Evolutionary conservation across 2,888 invertebrate species (phyloP).

Genomic region (Orthonevra nobilis): DNA sequence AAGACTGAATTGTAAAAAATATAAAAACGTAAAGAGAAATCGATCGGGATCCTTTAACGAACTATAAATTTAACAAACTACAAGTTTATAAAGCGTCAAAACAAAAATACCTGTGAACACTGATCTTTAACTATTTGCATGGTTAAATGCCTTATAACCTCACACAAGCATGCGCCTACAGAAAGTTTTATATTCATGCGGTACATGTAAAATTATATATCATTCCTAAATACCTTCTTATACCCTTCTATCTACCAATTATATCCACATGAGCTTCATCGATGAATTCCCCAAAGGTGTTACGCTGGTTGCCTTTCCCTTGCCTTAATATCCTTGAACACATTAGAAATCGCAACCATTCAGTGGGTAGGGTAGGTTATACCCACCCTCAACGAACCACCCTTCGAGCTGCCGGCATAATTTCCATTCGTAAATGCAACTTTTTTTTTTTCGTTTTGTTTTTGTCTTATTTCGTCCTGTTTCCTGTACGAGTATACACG

Average conservation of each 20-base stretch:
- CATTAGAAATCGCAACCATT: slow-evolving; percentile 23
- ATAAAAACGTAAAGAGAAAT: no score
- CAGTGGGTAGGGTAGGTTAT: slow-evolving; percentile 32
- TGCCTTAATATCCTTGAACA: slow-evolving; percentile 1
- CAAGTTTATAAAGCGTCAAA: no score
- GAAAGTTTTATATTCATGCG: no score
- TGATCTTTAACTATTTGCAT: no score
- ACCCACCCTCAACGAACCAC: background rate
- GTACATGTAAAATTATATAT: slow-evolving; percentile 11
- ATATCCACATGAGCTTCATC: slow-evolving; percentile 55
- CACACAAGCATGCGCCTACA: background rate
- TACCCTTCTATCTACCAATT: slow-evolving; percentile 31
- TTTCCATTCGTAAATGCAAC: slow-evolving; percentile 23
- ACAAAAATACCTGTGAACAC: no score
- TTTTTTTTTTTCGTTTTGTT: slow-evolving; percentile 15
- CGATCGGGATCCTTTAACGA: no score
- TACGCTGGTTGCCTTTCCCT: slow-evolving; percentile 34
- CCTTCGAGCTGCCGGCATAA: slow-evolving; percentile 21
- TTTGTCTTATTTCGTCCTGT: slow-evolving; percentile 13
- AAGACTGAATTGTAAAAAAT: no score
- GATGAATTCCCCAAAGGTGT: slow-evolving; percentile 51
- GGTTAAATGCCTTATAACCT: no score
- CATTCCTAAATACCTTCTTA: slow-evolving; percentile 34
- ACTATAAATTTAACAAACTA: no score
- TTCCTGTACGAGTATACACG: slow-evolving; percentile 48